Evolutionary conservation across 2,888 invertebrate species (phyloP).

Genomic region (Blera fallax): DNA sequence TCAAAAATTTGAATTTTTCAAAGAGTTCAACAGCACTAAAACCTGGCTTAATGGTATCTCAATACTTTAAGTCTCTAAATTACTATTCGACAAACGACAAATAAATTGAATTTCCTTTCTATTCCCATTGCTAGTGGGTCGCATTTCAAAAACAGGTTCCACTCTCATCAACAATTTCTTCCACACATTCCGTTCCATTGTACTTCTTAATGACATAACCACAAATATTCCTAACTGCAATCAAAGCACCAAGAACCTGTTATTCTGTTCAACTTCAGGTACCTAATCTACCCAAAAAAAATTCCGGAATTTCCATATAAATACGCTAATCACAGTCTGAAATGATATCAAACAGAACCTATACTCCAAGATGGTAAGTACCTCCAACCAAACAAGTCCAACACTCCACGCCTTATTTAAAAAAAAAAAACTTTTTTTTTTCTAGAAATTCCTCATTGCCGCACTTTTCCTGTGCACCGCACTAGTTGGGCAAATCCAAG

Average conservation of each 20-base stretch:
- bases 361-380: constrained; percentile 67
- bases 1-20: too few species aligned
- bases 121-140: not conserved
- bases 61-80: too few species aligned
- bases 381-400: too few species aligned
- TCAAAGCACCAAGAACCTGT: not conserved
- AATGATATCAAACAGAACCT: constrained; percentile 40
- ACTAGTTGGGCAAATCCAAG: constrained; percentile 57
- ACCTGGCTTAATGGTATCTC: too few species aligned
- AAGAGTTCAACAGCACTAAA: too few species aligned
- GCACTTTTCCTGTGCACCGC: constrained; percentile 58
- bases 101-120: not conserved
- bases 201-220: not conserved
- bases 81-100: not conserved
- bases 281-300: not conserved
- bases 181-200: not conserved
- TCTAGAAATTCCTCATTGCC: constrained; percentile 68
- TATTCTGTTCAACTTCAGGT: not conserved
- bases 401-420: too few species aligned
- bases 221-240: not conserved
- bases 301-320: constrained; percentile 32
- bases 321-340: constrained; percentile 6
- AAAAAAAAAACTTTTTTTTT: too few species aligned
- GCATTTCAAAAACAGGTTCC: not conserved
- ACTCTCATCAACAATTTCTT: not conserved